phyloP scores from a whole-genome alignment of 2,888 invertebrate species.

The Sesamia inferens region DNA sequence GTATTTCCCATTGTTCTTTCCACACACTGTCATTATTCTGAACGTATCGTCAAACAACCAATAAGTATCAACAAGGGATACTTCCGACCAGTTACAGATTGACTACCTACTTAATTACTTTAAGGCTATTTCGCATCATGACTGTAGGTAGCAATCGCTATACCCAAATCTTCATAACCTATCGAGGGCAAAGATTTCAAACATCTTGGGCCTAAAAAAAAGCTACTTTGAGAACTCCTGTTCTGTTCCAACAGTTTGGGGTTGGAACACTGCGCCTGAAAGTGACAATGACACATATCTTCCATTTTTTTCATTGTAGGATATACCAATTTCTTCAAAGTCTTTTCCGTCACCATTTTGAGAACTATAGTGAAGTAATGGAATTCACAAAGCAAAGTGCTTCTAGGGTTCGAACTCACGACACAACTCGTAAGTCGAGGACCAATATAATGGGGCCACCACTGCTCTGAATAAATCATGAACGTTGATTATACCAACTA shows the following conservation, averaged over 20 bases:
- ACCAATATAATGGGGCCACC: no score
- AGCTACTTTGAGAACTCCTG: neutral
- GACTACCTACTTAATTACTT: neutral
- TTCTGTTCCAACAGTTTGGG: no score
- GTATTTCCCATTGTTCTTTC: conserved; percentile 36
- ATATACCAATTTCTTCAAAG: no score
- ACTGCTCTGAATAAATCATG: neutral
- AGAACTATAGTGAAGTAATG: no score
- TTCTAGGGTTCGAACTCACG: no score
- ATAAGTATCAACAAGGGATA: conserved; percentile 31
- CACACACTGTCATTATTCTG: conserved; percentile 16
- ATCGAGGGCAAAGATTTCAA: neutral
- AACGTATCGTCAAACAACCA: conserved; percentile 29
- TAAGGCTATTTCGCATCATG: neutral
- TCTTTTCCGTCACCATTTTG: no score
- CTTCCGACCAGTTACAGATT: conserved; percentile 1
- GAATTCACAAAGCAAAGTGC: no score
- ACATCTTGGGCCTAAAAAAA: neutral
- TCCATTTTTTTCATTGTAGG: no score
- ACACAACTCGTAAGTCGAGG: no score
- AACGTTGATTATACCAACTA: neutral
- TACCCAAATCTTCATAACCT: neutral
- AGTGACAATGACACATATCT: no score
- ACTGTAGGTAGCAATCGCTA: neutral
- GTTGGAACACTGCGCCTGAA: no score